Base-by-base conservation (phyloP, 1,140 invertebrate genomes). In the Bursaphelenchus mucronatus region DNA sequence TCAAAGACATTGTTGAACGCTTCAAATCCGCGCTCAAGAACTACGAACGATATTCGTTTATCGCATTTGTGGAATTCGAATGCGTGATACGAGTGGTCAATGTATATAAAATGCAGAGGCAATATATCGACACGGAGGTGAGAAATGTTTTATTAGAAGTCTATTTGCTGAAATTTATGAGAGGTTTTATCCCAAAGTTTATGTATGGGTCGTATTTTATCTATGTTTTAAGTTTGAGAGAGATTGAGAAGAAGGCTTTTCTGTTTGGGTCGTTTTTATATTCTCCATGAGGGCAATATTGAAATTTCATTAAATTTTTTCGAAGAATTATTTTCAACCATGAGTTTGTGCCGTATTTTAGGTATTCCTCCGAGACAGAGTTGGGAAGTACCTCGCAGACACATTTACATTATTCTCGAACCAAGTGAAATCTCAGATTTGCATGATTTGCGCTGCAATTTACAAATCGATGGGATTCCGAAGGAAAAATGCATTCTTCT, bases 371-470 rank as follows among this genome's bases (percentile, higher is more conserved):
- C 66, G 79, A 8, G 78, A 80, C 19, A 63, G 74, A 44, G 69
- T 79, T n/a, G 76, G 79, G 10, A 74, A 76, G 52, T 80, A 82
- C 59, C 62, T 80, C 9, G 76, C 76, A 51, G 78, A 80, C 41
- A 67, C 61, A 19, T 81, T 78, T 61, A 61, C 64, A 15, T 52
- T 63, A 7, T 81, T 80, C 56, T 63, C 77, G 56, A 78, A 80
- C 51, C 39, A 53, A 5, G 71, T 68, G 46, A 80, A 80, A 62
- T 43, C 76, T 6, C 17, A 66, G 13, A 78, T 78, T 54, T 78
- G 76, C 57, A 49, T 78, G 49, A 66, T 76, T 44, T 64, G 63
- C 17, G 73, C 76, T 10, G 46, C 68, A 21, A 47, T 80, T 39
- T 79, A 74, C 64, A 76, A 54, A 61, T 57, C 68, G 79, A 81